Conservation (phyloP, 2,113 vertebrate species). For the Tetraodon nigroviridis region DNA sequence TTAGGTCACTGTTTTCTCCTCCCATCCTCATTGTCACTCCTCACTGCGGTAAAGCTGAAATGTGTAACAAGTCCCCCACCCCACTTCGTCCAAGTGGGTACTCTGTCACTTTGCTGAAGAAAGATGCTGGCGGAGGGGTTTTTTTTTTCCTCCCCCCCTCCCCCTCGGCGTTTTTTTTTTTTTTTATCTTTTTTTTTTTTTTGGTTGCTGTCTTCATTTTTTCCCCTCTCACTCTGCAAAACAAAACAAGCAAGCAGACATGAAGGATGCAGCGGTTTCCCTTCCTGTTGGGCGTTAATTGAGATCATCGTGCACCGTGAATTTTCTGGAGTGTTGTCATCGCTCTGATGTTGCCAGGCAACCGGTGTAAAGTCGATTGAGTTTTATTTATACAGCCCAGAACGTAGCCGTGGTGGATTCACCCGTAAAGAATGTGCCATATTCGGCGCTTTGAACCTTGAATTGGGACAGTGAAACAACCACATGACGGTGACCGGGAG, state of each 20-base stretch:
- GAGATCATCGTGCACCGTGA: neutral
- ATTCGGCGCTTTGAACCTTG: neutral
- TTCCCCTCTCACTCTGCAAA: too few relatives aligned
- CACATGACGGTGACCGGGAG: too few relatives aligned
- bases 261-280: neutral
- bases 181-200: constrained; percentile 21
- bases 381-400: neutral
- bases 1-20: constrained; percentile 32
- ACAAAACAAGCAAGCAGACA: too few relatives aligned
- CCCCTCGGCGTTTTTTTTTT: too few relatives aligned
- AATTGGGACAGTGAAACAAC: neutral
- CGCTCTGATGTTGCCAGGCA: constrained; percentile 9
- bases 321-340: constrained; percentile 1
- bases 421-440: neutral
- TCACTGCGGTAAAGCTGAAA: constrained; percentile 18
- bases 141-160: neutral
- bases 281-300: neutral
- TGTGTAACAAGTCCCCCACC: constrained; percentile 7
- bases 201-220: neutral
- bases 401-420: neutral
- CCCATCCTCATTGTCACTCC: constrained; percentile 16
- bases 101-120: constrained; percentile 14
- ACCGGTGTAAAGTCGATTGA: neutral
- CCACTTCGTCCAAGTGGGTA: constrained; percentile 16
- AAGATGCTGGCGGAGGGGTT: constrained; percentile 27